Base-by-base conservation (phyloP, 2,797 vertebrate genomes). In the Cuculus canorus region DNA sequence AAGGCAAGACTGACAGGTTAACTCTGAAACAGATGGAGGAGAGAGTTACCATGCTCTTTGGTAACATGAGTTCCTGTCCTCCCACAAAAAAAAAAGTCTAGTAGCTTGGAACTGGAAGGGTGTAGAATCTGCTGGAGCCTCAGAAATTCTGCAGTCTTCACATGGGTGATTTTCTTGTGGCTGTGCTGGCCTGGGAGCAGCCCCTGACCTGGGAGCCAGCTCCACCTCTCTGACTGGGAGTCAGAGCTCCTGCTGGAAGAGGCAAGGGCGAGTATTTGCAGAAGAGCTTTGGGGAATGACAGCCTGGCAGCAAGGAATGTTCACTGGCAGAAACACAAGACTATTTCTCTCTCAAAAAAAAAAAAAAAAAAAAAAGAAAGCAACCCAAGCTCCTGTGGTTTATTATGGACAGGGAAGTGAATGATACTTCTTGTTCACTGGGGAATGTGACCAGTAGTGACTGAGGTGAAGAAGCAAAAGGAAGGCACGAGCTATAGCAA, bases 191-290 rank as follows among this genome's bases (percentile, higher is more conserved):
- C 47, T 12, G 25, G 50, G 65, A 33, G 10, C 63, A 65, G 57
- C 25, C 68, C n/a, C 22, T 3, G 5, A 6, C 17, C 57, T 1
- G 11, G 30, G 54, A 57, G 33, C 65, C 48, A 61, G 60, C 39
- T 65, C 43, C 27, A 5, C 17, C 25, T 32, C 22, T 0, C 68
- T 9, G 68, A 37, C 64, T 70, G 79, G 32, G 8, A 69, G 45
- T n/a, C 75, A 70, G 71, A 30, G 15, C 60, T 85, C 24, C 0
- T 0, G 15, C 5, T 32, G 73, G 41, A 71, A 78, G 72, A 70
- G 76, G 80, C 80, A 83, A 54, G 48, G 83, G 48, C 41, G 64
- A 82, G 65, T 80, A 94, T 93, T 71, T 80, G 35, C 68, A 87
- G 56, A 94, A 93, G 52, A 52, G 17, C 85, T 81, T 52, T 37